Base-by-base conservation (phyloP, 2,113 vertebrate species). In the Pogona vitticeps region DNA sequence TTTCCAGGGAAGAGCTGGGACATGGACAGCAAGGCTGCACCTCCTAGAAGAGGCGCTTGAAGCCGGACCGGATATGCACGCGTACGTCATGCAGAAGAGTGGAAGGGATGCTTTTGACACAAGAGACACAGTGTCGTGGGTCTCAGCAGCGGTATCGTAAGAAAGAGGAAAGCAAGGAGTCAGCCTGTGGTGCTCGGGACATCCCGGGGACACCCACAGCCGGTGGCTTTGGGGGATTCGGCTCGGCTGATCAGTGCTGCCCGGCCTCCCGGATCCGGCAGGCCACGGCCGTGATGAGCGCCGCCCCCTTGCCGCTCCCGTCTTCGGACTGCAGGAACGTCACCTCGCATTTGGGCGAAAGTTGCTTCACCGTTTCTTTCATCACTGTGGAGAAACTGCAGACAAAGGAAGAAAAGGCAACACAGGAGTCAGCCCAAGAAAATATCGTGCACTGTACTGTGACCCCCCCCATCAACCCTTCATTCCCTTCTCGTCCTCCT, bases 251-350 rank as follows among this genome's bases (percentile, higher is more conserved):
- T 88, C 96, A 97, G 36, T 96, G 95, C 94, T 97, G 97, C 0
- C 96, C 96, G 0, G 96, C 96, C 28, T 98, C 97, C 0, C 97
- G 96, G 88, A 98, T 95, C 78, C 98, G 96, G 58, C 98, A 99
- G 31, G 99, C 98, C 79, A 99, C 98, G 0, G 98, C 99, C 0
- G 98, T 98, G 96, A 99, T 99, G 81, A 99, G 97, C 0, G 99
- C 99, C 0, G 99, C 99, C 1, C 98, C 99, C 72, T 99, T 99
- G 36, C 99, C 99, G 0, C 99, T 99, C 91, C 99, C 98, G 0
- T 99, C 99, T 90, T 99, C 98, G 0, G 98, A 99, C 93, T 98
- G 98, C 79, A 98, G 92, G 93, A 99, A 98, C 10, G 96, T 97
- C 91, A 99, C 98, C 1, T 98, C 95, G 5, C 99, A 99, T 88